Percentiles rank a stretch among this genome's conserved stretches.
These are phyloP conservation scores for Gavia stellata DNA, from an alignment of 2,113 vertebrate genomes.

Conservation along the genomic window DNA sequence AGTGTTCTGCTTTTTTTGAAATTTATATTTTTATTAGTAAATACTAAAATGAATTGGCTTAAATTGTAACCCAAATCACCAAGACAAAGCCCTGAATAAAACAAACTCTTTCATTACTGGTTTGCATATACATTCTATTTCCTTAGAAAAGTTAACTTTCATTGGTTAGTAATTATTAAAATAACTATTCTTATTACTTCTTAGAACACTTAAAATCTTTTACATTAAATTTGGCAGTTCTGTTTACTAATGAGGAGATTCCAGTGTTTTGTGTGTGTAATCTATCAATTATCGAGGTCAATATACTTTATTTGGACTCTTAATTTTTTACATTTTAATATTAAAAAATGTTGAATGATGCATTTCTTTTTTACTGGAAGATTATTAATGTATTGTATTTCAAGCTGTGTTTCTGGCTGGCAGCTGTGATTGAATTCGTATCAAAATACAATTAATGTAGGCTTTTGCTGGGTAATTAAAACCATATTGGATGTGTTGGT, in stretches of 20 bases:
- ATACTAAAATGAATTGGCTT: background rate
- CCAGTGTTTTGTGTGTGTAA: background rate
- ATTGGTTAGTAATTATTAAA: background rate
- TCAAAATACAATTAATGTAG: background rate
- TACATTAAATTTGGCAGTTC: background rate
- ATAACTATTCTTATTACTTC: background rate
- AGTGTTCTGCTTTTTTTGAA: background rate
- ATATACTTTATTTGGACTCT: background rate
- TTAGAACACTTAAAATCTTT: background rate
- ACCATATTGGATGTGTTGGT: background rate
- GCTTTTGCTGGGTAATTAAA: background rate
- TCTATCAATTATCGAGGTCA: background rate
- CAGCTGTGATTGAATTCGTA: background rate
- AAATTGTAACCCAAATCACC: background rate
- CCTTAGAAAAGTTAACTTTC: background rate
- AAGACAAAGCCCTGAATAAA: background rate
- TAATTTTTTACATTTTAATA: background rate
- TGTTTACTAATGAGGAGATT: background rate
- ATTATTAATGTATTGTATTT: background rate
- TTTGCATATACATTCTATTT: background rate
- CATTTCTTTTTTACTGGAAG: background rate
- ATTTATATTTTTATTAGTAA: background rate
- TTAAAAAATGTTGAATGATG: background rate
- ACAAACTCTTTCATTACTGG: background rate
- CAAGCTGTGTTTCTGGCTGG: background rate